Base-by-base conservation (phyloP, 2,113 vertebrate species). In the Phycodurus eques region DNA sequence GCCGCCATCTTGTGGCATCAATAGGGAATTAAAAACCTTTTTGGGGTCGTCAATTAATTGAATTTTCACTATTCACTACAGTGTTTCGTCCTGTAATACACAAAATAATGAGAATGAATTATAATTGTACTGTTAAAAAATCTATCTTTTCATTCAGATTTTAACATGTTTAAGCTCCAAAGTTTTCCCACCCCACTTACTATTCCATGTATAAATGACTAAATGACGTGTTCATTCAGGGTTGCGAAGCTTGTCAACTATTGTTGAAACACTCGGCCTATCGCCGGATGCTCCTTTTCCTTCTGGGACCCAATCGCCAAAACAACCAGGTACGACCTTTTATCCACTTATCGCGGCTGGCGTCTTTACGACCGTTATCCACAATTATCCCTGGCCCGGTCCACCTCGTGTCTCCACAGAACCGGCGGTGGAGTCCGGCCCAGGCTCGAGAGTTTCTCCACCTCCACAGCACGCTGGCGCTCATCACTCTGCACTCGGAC, bases 361-460 rank as follows among this genome's bases (percentile, higher is more conserved):
- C 17, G 2, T 14, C 12, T 31, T 33, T 33, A 17, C 11, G 11
- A 8, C 7, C 13, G 8, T 27, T 17, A 61, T 61, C 31, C 31
- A 17, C 11, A 33, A n/a, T 44, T 12, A 44, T 27, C 2, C 9
- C 1, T 43, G 10, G 1, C 15, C 13, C 35, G 27, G 47, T 39
- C 49, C 5, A 42, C 2, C 31, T 3, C 20, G 2, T 42, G 8
- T 79, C 43, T 67, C 75, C 80, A 27, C 83, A 99, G 98, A 98
- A 98, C 73, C 97, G 98, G 8, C 94, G 97, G 15, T 99, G 98
- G 98, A 99, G 94, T 88, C 95, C 96, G 2, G 95, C 97, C 27
- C 98, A 99, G 85, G 95, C 97, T 8, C 95, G 97, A 1, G 98
- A 99, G 87, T 99, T 99, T 83, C 95, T 96, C 42, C 97, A 95